Evolutionary conservation across 2,113 vertebrate species (phyloP), one percentile per base, ranked within the genome.

Genomic region (Gadus macrocephalus): DNA sequence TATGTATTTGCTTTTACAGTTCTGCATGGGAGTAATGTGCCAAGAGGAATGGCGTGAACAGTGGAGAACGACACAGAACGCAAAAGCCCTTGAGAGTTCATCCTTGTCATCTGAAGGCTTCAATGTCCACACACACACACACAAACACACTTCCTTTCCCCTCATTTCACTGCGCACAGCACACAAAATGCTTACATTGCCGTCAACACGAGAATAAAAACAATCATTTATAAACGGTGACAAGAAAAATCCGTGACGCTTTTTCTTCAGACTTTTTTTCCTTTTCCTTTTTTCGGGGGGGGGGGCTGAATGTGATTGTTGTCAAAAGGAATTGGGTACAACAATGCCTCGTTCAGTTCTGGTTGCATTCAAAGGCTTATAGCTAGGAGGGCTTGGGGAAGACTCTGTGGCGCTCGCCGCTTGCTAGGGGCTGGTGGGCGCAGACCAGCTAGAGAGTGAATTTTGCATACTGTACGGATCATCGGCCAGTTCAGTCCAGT

Each of bases 401-500:
- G 89, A 89, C 90, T 90, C 82, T 86, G 85, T 11, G 89, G 31
- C 31, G 6, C 31, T 93, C 94, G 92, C 86, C 84, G 9, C 42
- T 49, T 14, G 42, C 42, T 49, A 49, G 94, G 93, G 94, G 94
- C 96, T 95, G 94, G 95, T 96, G 95, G 96, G 95, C 94, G 92
- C 93, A 91, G 92, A 97, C 96, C 95, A 95, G 96, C 95, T 91
- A 93, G 91, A 91, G 92, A 94, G 94, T 92, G 95, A 93, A 93
- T 95, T 95, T 94, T 95, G 94, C 96, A 97, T 96, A 96, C 95
- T 98, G 96, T 96, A 97, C 93, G 94, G 95, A 98, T 98, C 97
- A 96, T 93, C 93, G 93, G 94, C 95, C 94, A 92, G 94, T 96
- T 94, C 96, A 95, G 94, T 92, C 89, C 94, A 97, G 97, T 98